Conservation (phyloP, 2,888 invertebrate species). For the Luperina nickerlii region DNA sequence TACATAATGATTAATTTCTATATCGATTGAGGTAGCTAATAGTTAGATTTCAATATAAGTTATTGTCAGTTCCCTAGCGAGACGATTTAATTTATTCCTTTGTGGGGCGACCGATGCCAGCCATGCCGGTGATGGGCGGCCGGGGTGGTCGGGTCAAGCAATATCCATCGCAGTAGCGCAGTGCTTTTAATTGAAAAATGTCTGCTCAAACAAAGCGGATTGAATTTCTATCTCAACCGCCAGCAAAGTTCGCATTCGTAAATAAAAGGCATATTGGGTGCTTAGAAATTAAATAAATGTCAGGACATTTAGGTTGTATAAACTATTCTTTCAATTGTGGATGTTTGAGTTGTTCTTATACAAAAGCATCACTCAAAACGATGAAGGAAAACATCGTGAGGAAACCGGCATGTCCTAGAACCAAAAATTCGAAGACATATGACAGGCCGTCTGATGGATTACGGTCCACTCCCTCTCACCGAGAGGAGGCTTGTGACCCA, state of each 20-base stretch:
- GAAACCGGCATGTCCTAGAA: not conserved
- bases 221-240: slow-evolving; percentile 76
- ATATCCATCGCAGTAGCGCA: slow-evolving; percentile 67
- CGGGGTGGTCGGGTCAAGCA: slow-evolving; percentile 46
- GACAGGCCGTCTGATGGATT: no score
- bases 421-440: no score
- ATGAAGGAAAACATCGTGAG: not conserved
- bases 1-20: not conserved
- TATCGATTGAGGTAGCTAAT: slow-evolving; percentile 19
- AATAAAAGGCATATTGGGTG: slow-evolving; percentile 33
- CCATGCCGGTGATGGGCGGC: slow-evolving; percentile 39
- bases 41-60: slow-evolving; percentile 43
- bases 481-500: no score
- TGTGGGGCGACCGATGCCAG: slow-evolving; percentile 61
- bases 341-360: not conserved
- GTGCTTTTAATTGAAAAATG: slow-evolving; percentile 83
- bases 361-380: not conserved
- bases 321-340: not conserved
- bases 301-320: not conserved
- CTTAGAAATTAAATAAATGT: slow-evolving; percentile 17
- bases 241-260: slow-evolving; percentile 38
- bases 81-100: slow-evolving; percentile 73
- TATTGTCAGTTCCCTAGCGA: slow-evolving; percentile 52
- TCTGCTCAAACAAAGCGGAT: slow-evolving; percentile 78
- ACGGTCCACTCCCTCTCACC: no score